Conservation (phyloP, 2,113 vertebrate species). For the Otus sunia region DNA sequence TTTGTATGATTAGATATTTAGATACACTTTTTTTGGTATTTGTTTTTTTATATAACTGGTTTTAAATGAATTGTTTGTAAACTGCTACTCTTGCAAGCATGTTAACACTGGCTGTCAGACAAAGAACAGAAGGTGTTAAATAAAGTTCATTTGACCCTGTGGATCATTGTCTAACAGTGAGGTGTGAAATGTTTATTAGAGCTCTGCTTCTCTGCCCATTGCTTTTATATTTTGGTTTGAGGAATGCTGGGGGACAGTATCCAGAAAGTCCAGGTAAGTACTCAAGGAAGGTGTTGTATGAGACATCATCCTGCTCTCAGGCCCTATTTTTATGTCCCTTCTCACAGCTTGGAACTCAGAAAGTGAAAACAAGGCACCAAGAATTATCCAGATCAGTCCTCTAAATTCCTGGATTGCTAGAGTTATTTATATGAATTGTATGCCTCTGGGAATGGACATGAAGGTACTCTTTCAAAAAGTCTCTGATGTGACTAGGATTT, state of each 20-base stretch:
- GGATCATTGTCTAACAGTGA: neutral
- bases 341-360: neutral
- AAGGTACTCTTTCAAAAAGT: neutral
- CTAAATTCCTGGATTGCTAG: neutral
- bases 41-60: neutral
- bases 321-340: neutral
- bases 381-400: neutral
- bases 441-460: neutral
- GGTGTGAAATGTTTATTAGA: neutral
- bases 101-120: neutral
- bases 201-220: neutral
- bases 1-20: neutral
- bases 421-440: neutral
- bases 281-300: neutral
- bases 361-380: slow-evolving; percentile 1
- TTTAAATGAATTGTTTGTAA: neutral
- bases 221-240: neutral
- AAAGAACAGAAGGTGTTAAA: neutral
- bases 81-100: neutral
- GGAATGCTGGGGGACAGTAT: neutral
- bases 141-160: neutral
- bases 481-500: neutral
- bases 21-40: neutral
- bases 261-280: neutral
- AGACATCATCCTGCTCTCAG: neutral